Base-by-base conservation (phyloP, 2,888 invertebrate species). In the Cetonia aurata region DNA sequence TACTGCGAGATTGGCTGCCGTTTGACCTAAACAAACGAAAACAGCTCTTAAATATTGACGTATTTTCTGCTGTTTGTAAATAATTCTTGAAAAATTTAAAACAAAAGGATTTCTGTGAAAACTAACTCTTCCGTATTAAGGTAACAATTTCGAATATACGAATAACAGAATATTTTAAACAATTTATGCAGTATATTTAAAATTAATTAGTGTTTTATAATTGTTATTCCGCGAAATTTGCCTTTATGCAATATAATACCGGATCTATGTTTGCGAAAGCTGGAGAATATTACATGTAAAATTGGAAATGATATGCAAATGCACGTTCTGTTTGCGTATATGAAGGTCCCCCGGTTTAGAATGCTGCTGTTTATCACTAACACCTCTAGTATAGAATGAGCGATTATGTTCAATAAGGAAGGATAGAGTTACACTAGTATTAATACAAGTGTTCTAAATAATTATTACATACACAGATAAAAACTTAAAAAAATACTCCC, bases 11-110 rank as follows among this genome's bases (percentile, higher is more conserved):
- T 48, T 72, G 74, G 41, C 71, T 73, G 25, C 74, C 73, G 44
- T 76, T 76, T 37, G 74, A 72, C 42, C 77, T 77, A 66, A 46
- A 70, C 68, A 62, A 65, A 50, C 8, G 65, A 25, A 57, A 67
- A 42, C 13, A n/a, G 12, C 3, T 17, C 2, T 10, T 15, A 17
- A 9, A 19, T 37, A 37, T 37, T 37, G 8, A 37, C 37, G 9
- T 37, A 10, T 37, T 37, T 3, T 1, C 10, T 37, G 37, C 2
- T 4, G 37, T 10, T 37, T 25, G 31, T 33, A 55, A 6, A 55
- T 33, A 42, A 25, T 25, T 4, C 4, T 25, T 3, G 17, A 19
- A 8, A 44, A 46, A 60, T 57, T 25, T 25, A 25, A 25, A 25
- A n/a, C n/a, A n/a, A n/a, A n/a, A n/a, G n/a, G n/a, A 25, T 25